phyloP scores from a whole-genome alignment of 1,140 invertebrate genomes.

The Drosophila burlai region DNA sequence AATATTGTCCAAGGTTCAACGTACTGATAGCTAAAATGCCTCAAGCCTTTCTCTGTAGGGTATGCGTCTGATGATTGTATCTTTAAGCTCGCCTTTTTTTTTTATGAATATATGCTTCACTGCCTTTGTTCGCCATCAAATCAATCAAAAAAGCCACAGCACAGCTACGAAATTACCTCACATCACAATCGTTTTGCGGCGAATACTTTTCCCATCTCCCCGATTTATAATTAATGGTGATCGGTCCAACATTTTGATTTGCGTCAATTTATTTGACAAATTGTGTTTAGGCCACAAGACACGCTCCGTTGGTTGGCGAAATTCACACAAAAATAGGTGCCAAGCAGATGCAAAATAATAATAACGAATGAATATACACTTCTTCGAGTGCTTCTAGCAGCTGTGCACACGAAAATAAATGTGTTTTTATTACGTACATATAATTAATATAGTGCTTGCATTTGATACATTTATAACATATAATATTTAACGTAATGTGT shows the following conservation, averaged over 20 bases:
- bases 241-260: constrained; percentile 53
- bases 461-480: constrained; percentile 34
- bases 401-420: constrained; percentile 32
- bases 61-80: constrained; percentile 6
- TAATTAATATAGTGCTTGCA: constrained; percentile 19
- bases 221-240: constrained; percentile 70
- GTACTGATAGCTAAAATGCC: constrained; percentile 8
- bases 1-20: constrained; percentile 23
- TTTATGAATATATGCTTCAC: constrained; percentile 11
- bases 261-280: constrained; percentile 68
- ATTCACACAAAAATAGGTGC: constrained; percentile 4
- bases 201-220: constrained; percentile 25
- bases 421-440: constrained; percentile 11
- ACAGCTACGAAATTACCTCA: constrained; percentile 55
- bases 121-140: constrained; percentile 20
- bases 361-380: constrained; percentile 1
- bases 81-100: background rate
- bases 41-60: constrained; percentile 32
- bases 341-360: constrained; percentile 25
- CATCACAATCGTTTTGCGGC: constrained; percentile 39
- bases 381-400: constrained; percentile 17
- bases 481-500: constrained; percentile 1
- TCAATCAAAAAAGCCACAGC: constrained; percentile 57
- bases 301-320: constrained; percentile 39
- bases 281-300: constrained; percentile 43